These are phyloP conservation scores for Auanema freiburgensis DNA, from an alignment of 2,888 invertebrate species.

Conservation along the genomic window DNA sequence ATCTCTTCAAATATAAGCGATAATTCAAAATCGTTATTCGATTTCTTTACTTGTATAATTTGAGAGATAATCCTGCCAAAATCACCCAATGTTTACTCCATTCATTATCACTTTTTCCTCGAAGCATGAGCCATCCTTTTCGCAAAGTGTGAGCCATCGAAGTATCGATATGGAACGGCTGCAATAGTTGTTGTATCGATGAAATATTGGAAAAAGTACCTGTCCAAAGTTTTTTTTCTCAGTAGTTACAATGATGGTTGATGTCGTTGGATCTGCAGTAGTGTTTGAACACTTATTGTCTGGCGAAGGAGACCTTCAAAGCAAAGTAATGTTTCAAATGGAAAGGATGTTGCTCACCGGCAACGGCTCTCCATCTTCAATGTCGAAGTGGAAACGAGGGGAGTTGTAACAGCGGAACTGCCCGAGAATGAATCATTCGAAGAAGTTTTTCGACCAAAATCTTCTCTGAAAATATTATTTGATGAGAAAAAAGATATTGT, in stretches of 20 bases:
- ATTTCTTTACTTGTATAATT: slow-evolving; percentile 52
- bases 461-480: slow-evolving; percentile 2
- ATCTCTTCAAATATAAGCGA: slow-evolving; percentile 44
- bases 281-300: background rate
- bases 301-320: background rate
- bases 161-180: slow-evolving; percentile 55
- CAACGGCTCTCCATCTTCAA: too few species aligned
- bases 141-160: slow-evolving; percentile 57
- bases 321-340: background rate
- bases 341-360: too few species aligned
- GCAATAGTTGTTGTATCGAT: slow-evolving; percentile 1
- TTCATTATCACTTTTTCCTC: slow-evolving; percentile 59
- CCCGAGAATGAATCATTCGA: background rate
- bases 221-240: background rate
- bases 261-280: background rate
- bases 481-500: background rate
- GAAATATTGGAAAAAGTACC: background rate
- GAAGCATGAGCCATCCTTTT: slow-evolving; percentile 64
- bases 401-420: background rate
- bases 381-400: slow-evolving; percentile 11
- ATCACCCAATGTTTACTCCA: slow-evolving; percentile 64
- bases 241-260: background rate
- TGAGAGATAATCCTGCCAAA: slow-evolving; percentile 57
- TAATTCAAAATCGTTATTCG: slow-evolving; percentile 9
- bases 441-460: background rate